Conservation (phyloP, 1,140 invertebrate species). For the Heliothis virescens region DNA sequence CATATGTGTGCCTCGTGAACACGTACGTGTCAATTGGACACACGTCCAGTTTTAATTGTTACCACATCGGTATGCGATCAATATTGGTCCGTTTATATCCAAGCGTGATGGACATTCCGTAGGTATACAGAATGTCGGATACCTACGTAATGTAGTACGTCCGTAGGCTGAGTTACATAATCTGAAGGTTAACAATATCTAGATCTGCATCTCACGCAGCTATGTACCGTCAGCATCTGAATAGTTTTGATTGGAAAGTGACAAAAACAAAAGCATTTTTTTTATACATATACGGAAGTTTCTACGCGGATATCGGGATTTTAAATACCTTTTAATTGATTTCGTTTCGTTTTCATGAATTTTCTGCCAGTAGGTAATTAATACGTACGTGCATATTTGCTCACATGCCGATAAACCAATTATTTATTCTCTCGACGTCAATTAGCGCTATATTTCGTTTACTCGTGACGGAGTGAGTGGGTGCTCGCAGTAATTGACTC, state of each 20-base stretch:
- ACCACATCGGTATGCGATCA: conserved; percentile 43
- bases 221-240: not conserved
- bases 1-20: not conserved
- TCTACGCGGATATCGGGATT: too few species aligned
- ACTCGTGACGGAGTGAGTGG: conserved; percentile 7
- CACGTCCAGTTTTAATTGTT: conserved; percentile 35
- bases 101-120: conserved; percentile 1
- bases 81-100: conserved; percentile 27
- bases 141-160: not conserved
- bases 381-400: not conserved
- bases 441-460: conserved; percentile 27
- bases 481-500: conserved; percentile 19
- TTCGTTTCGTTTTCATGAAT: too few species aligned
- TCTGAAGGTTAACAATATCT: conserved; percentile 31
- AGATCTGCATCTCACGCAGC: not conserved
- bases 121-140: conserved; percentile 15
- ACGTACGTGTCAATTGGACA: conserved; percentile 19
- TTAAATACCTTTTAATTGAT: too few species aligned
- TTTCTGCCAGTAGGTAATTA: too few species aligned
- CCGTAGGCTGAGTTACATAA: conserved; percentile 1
- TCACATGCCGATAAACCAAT: conserved; percentile 17
- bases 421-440: conserved; percentile 21
- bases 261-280: not conserved
- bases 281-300: too few species aligned
- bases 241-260: not conserved